phyloP scores from a whole-genome alignment of 2,888 invertebrate genomes.

The Tachystola acroxantha region DNA sequence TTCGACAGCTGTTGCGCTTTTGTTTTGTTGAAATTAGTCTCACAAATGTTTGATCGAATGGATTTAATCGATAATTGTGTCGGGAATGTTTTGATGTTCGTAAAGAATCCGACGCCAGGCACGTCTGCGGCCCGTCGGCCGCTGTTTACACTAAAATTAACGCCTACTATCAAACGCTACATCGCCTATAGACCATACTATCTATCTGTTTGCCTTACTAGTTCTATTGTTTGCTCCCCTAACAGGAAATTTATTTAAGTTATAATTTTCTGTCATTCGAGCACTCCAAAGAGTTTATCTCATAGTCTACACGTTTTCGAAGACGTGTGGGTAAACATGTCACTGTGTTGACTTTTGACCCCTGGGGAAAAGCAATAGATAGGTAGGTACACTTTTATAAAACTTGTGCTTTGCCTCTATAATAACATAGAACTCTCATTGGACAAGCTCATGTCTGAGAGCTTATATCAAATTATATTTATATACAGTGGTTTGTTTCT shows the following conservation, averaged over 20 bases:
- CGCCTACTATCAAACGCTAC: conserved; percentile 67
- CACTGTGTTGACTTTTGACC: conserved; percentile 49
- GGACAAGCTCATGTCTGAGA: no score
- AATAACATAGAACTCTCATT: no score
- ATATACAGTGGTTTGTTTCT: no score
- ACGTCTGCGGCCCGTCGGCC: conserved; percentile 13
- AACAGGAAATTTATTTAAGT: conserved; percentile 76
- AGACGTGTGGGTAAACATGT: conserved; percentile 37
- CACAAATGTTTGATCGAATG: no score
- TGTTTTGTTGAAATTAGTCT: no score
- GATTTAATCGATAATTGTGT: no score
- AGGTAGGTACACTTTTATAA: neutral
- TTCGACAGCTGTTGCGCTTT: no score
- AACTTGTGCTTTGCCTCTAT: no score
- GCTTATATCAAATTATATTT: no score
- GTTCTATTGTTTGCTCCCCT: conserved; percentile 64
- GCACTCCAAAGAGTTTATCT: conserved; percentile 51
- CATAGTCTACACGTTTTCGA: conserved; percentile 28
- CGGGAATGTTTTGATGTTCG: no score
- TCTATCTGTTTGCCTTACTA: conserved; percentile 56
- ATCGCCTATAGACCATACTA: conserved; percentile 59
- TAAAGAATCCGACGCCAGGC: neutral
- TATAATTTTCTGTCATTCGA: conserved; percentile 72
- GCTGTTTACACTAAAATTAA: conserved; percentile 55
- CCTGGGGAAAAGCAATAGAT: conserved; percentile 5